Conservation (phyloP, 2,797 vertebrate genomes). For the Acanthornis magna region DNA sequence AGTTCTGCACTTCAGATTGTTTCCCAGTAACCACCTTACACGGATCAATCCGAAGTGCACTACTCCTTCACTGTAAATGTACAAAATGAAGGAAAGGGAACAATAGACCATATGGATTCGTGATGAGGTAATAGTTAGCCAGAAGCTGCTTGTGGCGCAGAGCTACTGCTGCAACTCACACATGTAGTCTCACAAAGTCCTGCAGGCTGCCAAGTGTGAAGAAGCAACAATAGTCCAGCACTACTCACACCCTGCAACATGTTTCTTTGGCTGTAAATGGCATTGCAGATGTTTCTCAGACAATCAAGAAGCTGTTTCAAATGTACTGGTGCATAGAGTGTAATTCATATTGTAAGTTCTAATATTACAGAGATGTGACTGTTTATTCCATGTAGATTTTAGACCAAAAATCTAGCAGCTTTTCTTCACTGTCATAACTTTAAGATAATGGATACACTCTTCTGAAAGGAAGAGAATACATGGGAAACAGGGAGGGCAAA, state of each 20-base stretch:
- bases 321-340: neutral
- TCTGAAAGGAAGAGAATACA: neutral
- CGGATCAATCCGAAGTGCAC: neutral
- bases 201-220: neutral
- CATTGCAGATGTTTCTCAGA: neutral
- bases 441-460: neutral
- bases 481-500: neutral
- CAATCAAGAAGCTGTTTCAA: neutral
- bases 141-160: neutral
- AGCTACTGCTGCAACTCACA: neutral
- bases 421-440: neutral
- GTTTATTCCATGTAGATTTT: neutral
- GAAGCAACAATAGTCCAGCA: neutral
- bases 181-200: neutral
- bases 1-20: neutral
- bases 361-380: neutral
- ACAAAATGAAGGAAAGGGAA: neutral
- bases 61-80: neutral
- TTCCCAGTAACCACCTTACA: neutral
- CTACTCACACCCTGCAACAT: fast-evolving
- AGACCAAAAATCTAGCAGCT: neutral
- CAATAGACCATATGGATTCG: neutral
- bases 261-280: neutral
- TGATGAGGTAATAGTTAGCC: neutral
- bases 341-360: neutral